Evolutionary conservation across 1,140 invertebrate genomes (phyloP).

Genomic region (Ceratosolen solmsi): DNA sequence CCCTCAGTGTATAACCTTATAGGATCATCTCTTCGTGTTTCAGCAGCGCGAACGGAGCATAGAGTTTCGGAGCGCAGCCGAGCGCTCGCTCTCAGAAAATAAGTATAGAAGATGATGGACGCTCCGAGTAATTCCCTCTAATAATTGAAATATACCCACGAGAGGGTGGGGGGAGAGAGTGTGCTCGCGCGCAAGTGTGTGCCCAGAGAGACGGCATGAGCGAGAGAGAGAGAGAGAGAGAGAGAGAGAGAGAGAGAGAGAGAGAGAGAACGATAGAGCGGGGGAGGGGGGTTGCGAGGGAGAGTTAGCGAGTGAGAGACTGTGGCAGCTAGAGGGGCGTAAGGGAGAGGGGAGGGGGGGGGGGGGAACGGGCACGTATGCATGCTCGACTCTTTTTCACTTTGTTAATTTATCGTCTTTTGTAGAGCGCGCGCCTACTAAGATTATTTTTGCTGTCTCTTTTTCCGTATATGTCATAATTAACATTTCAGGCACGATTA

Average conservation of each 20-base stretch:
- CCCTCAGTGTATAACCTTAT: conserved; percentile 67
- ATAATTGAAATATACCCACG: conserved; percentile 74
- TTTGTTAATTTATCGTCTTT: conserved; percentile 46
- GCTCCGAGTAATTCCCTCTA: conserved; percentile 73
- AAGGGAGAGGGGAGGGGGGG: neutral
- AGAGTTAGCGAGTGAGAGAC: neutral
- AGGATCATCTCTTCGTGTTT: conserved; percentile 65
- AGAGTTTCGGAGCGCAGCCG: conserved; percentile 57
- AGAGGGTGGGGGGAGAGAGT: conserved; percentile 50
- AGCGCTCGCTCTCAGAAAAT: conserved; percentile 69
- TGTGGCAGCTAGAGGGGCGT: neutral
- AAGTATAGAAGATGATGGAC: conserved; percentile 74
- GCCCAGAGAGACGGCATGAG: neutral
- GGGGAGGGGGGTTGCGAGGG: neutral
- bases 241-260: neutral
- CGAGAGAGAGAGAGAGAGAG: neutral
- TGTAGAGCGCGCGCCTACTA: neutral
- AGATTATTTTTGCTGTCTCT: too few species aligned
- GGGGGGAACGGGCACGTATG: conserved; percentile 11
- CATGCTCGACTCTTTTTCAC: conserved; percentile 43
- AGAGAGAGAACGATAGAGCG: neutral
- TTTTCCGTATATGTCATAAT: neutral
- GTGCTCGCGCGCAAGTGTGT: too few species aligned
- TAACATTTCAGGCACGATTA: neutral
- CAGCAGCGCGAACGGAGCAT: conserved; percentile 49